Conservation (phyloP, 1,140 invertebrate genomes). For the Euglossa dilemma region DNA sequence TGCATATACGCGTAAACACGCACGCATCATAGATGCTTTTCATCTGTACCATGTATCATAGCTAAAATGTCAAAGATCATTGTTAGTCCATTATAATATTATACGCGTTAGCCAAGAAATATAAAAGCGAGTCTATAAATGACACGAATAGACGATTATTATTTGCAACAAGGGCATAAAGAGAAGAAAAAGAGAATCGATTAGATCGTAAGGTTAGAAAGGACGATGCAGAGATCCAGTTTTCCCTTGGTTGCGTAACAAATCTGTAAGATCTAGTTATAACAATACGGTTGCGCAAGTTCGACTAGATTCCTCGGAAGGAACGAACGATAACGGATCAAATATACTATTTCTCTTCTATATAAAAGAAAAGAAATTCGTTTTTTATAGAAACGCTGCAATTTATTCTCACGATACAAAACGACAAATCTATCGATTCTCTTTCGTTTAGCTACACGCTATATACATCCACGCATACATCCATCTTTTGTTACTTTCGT, state of each 20-base stretch:
- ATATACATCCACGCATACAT: background rate
- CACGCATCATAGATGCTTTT: too few species aligned
- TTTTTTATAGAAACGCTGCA: too few species aligned
- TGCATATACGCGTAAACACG: too few species aligned
- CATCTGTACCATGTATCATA: too few species aligned
- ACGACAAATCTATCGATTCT: background rate
- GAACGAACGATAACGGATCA: constrained; percentile 21
- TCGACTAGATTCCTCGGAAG: constrained; percentile 29
- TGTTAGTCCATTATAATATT: too few species aligned
- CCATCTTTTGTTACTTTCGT: background rate
- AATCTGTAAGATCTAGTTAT: constrained; percentile 39
- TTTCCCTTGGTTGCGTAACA: constrained; percentile 32
- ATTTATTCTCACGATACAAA: background rate
- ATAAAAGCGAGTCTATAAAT: too few species aligned
- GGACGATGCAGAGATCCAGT: constrained; percentile 17
- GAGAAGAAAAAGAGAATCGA: constrained; percentile 15
- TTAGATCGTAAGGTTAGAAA: constrained; percentile 25
- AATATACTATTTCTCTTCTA: background rate
- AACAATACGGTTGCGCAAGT: constrained; percentile 39
- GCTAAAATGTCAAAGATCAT: too few species aligned
- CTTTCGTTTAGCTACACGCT: background rate
- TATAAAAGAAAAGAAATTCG: background rate
- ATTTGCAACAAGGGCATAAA: background rate
- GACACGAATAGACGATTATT: background rate
- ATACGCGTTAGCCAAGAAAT: too few species aligned